A percentile compares a stretch with the other conserved stretches of the same genome.
These are phyloP conservation scores for Syndactyla subalaris DNA, from an alignment of 2,797 vertebrate species.

Conservation along the genomic window DNA sequence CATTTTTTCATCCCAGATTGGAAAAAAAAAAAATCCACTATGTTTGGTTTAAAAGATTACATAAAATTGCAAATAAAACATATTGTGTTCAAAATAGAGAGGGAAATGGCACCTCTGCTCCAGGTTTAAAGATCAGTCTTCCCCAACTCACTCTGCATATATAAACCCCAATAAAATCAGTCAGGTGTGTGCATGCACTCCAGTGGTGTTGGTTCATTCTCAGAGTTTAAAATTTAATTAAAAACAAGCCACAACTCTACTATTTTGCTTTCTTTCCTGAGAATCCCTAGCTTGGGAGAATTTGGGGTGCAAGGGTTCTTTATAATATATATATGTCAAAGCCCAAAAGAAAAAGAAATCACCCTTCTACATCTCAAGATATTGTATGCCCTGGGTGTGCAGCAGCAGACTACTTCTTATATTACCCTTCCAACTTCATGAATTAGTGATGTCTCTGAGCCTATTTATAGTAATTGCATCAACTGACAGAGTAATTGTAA, in stretches of 20 bases:
- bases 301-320: constrained; percentile 62
- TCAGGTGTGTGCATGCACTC: background rate
- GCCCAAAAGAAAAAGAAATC: constrained; percentile 2
- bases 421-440: constrained; percentile 70
- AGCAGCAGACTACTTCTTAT: constrained; percentile 15
- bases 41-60: background rate
- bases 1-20: background rate
- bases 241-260: constrained; percentile 33
- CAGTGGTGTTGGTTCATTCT: background rate
- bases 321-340: constrained; percentile 28
- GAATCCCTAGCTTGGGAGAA: constrained; percentile 57
- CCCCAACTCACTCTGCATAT: background rate
- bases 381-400: constrained; percentile 23
- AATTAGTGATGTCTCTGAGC: constrained; percentile 75
- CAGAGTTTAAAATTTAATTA: constrained; percentile 10
- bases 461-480: constrained; percentile 76
- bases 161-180: background rate
- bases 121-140: background rate
- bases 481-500: constrained; percentile 73
- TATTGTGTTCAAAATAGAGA: background rate
- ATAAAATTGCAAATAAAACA: background rate
- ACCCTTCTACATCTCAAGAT: constrained; percentile 19
- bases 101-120: background rate
- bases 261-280: constrained; percentile 43
- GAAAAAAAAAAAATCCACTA: background rate